Base-by-base conservation (phyloP, 2,888 invertebrate species). In the Pachydiplax longipennis region DNA sequence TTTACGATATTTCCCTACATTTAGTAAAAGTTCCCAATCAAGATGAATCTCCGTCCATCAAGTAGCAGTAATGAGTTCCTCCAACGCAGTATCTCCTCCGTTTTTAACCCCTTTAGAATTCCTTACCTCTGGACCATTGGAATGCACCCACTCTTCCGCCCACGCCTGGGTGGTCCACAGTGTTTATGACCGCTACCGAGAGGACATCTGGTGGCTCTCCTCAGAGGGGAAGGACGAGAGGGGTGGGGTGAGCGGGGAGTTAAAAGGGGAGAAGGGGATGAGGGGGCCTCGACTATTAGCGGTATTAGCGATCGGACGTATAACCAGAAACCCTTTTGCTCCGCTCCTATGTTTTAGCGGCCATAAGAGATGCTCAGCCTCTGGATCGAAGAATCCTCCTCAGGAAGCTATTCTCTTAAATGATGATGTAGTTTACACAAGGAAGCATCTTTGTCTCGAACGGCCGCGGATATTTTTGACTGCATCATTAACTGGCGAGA, bases 391-490 rank as follows among this genome's bases (percentile, higher is more conserved):
- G 40, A 37, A 87, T 87, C 87, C 87, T 87, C 87, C 87, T 87
- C 87, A 87, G 87, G 87, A 87, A 87, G 61, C 87, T 22, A 87
- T 87, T 87, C 61, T 18, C 61, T 61, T 37, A 37, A 87, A 87
- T 87, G 87, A 87, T 87, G 61, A 87, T 87, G 87, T 87, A 87
- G 87, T 87, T 87, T 87, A 87, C 87, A 87, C 87, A 87, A 87
- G 35, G 87, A 37, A 37, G 61, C 87, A 65, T 87, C 87, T 61
- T 87, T 87, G 83, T 83, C 83, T 83, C 35, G 83, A 58, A 58
- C 53, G 8, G 61, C 22, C 35, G 10, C 22, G 87, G 40, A 18
- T 87, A 87, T 87, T 87, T 87, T 61, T 65, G 61, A 61, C 87
- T 31, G 65, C 61, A 37, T 58, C 37, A 87, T 87, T 87, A 61